Conservation (phyloP, 2,888 invertebrate genomes). For the Mythimna pallens region DNA sequence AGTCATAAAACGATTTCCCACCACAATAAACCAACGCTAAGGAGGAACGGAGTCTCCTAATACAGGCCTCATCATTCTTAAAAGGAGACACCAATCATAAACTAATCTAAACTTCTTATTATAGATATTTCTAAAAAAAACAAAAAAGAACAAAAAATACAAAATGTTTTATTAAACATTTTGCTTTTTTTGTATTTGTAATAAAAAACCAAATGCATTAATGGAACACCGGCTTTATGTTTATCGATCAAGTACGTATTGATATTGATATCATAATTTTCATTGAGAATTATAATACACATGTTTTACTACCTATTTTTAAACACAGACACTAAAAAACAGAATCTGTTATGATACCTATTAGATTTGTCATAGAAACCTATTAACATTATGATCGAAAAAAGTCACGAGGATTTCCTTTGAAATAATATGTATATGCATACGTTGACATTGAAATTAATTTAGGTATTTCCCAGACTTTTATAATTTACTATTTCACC, state of each 20-base stretch:
- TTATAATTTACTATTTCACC: conserved; percentile 31
- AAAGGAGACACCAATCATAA: no score
- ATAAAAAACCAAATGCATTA: neutral
- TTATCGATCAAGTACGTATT: neutral
- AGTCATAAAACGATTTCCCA: no score
- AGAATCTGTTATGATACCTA: conserved; percentile 26
- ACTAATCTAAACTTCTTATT: no score
- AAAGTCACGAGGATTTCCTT: conserved; percentile 42
- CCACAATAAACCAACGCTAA: no score
- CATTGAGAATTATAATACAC: neutral
- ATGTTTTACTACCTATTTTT: neutral
- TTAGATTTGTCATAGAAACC: conserved; percentile 4
- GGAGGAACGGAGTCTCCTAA: no score
- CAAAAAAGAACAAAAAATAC: no score
- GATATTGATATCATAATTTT: no score
- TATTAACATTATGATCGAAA: conserved; percentile 19
- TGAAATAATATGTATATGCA: conserved; percentile 10
- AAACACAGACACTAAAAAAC: neutral
- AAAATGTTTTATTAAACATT: no score
- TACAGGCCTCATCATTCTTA: no score
- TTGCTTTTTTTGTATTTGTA: no score
- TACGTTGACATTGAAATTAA: conserved; percentile 48
- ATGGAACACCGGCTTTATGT: no score
- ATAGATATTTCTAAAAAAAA: no score
- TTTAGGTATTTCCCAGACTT: conserved; percentile 43